These are phyloP conservation scores for Anticlea derivata DNA, from an alignment of 2,888 invertebrate genomes.

Conservation along the genomic window DNA sequence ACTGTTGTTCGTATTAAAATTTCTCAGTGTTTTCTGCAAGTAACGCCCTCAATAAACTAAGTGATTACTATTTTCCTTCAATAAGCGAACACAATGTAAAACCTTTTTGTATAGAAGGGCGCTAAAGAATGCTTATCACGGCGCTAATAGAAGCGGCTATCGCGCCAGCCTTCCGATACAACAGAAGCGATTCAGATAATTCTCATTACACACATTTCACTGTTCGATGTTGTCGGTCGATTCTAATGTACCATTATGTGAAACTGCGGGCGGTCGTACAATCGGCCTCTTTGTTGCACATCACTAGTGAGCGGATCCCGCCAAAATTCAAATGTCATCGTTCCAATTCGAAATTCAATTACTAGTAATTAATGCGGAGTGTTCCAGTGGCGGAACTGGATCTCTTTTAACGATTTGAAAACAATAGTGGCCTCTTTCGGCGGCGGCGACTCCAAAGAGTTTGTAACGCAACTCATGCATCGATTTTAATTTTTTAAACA, in stretches of 20 bases:
- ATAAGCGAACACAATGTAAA: conserved; percentile 72
- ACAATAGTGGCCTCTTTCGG: conserved; percentile 53
- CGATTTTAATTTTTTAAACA: conserved; percentile 46
- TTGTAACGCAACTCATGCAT: conserved; percentile 64
- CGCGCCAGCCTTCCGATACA: conserved; percentile 70
- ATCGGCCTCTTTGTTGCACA: conserved; percentile 76
- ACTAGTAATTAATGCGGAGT: conserved; percentile 84
- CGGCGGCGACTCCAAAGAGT: conserved; percentile 63
- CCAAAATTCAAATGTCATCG: conserved; percentile 86
- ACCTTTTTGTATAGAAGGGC: conserved; percentile 72
- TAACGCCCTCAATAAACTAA: conserved; percentile 76
- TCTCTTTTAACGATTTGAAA: conserved; percentile 74
- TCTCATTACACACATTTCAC: conserved; percentile 82
- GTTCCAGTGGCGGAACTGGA: conserved; percentile 73
- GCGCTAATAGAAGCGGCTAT: conserved; percentile 66
- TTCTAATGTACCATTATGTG: conserved; percentile 75
- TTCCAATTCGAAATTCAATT: conserved; percentile 87
- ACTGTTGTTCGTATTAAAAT: conserved; percentile 22
- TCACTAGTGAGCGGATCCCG: conserved; percentile 75
- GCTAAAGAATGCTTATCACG: conserved; percentile 73
- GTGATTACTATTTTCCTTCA: conserved; percentile 76
- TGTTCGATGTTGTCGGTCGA: conserved; percentile 72
- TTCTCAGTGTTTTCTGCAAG: conserved; percentile 62
- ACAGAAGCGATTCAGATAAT: conserved; percentile 82
- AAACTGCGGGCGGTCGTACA: conserved; percentile 72